Conservation (phyloP, 2,797 vertebrate genomes). For the Gastrophryne carolinensis region DNA sequence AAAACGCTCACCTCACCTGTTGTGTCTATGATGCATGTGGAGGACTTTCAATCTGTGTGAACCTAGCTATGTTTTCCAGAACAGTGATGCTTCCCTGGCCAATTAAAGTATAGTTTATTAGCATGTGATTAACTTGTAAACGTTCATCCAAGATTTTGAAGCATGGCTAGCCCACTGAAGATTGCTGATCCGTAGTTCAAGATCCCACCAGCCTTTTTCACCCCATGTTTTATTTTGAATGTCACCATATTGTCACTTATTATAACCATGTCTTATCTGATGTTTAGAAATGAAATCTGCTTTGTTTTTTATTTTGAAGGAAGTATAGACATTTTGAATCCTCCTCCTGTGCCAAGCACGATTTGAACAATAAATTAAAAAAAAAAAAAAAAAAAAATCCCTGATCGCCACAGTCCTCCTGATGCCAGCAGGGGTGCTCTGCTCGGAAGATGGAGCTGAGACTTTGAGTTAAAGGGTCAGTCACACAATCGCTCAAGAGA, state of each 20-base stretch:
- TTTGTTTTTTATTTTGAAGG: too few relatives aligned
- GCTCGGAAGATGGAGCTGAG: too few relatives aligned
- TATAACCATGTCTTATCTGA: not conserved
- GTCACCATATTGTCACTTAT: slow-evolving; percentile 30
- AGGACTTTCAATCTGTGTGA: not conserved
- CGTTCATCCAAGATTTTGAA: slow-evolving; percentile 26
- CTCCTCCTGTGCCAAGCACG: too few relatives aligned
- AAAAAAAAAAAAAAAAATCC: too few relatives aligned
- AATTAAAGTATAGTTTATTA: not conserved
- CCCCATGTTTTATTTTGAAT: slow-evolving; percentile 3
- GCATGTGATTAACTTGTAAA: not conserved
- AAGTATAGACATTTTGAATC: too few relatives aligned
- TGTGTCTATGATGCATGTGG: slow-evolving; percentile 9
- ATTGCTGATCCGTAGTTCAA: slow-evolving; percentile 22
- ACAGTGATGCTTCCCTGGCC: not conserved
- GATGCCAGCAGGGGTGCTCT: too few relatives aligned
- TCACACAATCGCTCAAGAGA: too few relatives aligned
- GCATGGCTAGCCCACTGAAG: slow-evolving; percentile 41
- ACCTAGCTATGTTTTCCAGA: not conserved
- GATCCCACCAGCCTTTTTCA: slow-evolving; percentile 20
- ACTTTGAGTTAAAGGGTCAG: too few relatives aligned
- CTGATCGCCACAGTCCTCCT: too few relatives aligned
- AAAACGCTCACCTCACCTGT: slow-evolving; percentile 35
- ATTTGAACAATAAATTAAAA: too few relatives aligned
- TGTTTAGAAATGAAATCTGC: too few relatives aligned